Base-by-base conservation (phyloP, 2,888 invertebrate genomes). In the Taenaris catops region DNA sequence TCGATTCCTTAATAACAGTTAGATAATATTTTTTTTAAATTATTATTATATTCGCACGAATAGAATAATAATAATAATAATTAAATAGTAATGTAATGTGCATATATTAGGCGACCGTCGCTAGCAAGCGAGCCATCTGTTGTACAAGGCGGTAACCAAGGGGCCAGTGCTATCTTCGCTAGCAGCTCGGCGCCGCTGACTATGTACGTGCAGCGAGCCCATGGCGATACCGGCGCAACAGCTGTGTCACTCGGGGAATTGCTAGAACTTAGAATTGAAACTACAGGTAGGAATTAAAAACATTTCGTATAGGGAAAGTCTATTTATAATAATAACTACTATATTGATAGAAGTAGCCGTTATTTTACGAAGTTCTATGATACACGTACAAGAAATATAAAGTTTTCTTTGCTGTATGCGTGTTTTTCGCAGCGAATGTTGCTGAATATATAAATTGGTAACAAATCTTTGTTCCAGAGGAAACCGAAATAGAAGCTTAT, bases 401-500 rank as follows among this genome's bases (percentile, higher is more conserved):
- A n/a, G n/a, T n/a, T n/a, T n/a, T n/a, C n/a, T n/a, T n/a, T n/a
- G n/a, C n/a, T n/a, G n/a, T n/a, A n/a, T n/a, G n/a, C n/a, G n/a
- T n/a, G n/a, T n/a, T n/a, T n/a, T n/a, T n/a, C n/a, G n/a, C n/a
- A n/a, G n/a, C n/a, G n/a, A n/a, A n/a, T n/a, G n/a, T n/a, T n/a
- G n/a, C n/a, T n/a, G n/a, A n/a, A n/a, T n/a, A n/a, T n/a, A n/a
- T n/a, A n/a, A n/a, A n/a, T n/a, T n/a, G n/a, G n/a, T 0, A 17
- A 17, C 6, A 17, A 16, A 16, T n/a, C 10, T 46, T 39, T 34
- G 35, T 58, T 59, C 8, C 63, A 84, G 86, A 74, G 25, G 43
- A 51, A 4, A 40, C 55, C 14, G 93, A 94, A 55, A 91, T 96
- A 51, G 90, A 91, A 57, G 94, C 94, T 1, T 92, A 93, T 26